Conservation (phyloP, 1,140 invertebrate genomes). For the Anoplolepis gracilipes region DNA sequence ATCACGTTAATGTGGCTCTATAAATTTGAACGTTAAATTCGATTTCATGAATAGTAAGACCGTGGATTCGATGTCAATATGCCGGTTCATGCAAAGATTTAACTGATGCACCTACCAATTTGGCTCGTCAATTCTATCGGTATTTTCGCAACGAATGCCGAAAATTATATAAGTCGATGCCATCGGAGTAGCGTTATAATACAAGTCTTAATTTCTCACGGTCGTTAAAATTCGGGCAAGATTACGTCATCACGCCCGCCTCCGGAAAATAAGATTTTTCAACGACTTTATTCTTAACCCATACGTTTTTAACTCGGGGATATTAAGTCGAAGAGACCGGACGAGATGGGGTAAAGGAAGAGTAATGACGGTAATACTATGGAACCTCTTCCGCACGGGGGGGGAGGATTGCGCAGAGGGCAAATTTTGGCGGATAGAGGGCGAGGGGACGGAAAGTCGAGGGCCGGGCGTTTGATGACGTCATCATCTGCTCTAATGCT, state of each 20-base stretch:
- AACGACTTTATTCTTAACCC: conserved; percentile 23
- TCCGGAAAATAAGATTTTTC: not conserved
- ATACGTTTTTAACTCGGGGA: conserved; percentile 62
- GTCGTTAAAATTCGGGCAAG: conserved; percentile 21
- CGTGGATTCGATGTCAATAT: conserved; percentile 3
- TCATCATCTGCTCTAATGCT: conserved; percentile 79
- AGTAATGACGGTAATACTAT: conserved; percentile 67
- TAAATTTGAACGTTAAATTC: not conserved
- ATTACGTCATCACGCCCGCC: conserved; percentile 16
- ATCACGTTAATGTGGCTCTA: not conserved
- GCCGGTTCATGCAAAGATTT: not conserved
- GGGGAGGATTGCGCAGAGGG: conserved; percentile 43
- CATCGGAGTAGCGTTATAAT: conserved; percentile 11
- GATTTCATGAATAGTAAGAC: not conserved
- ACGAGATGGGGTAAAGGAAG: conserved; percentile 27
- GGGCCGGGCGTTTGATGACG: conserved; percentile 74
- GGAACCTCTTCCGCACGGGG: conserved; percentile 53
- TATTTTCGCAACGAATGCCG: conserved; percentile 4
- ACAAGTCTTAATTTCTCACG: conserved; percentile 33
- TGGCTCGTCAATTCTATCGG: not conserved
- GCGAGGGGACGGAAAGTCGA: conserved; percentile 24
- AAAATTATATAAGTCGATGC: conserved; percentile 17
- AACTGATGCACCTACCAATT: conserved; percentile 12
- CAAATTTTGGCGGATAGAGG: conserved; percentile 62
- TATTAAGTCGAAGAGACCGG: conserved; percentile 53